A percentile compares a stretch with the other conserved stretches of the same genome.
Conservation (phyloP, 1,140 invertebrate species). For the Dendrolimus kikuchii region DNA sequence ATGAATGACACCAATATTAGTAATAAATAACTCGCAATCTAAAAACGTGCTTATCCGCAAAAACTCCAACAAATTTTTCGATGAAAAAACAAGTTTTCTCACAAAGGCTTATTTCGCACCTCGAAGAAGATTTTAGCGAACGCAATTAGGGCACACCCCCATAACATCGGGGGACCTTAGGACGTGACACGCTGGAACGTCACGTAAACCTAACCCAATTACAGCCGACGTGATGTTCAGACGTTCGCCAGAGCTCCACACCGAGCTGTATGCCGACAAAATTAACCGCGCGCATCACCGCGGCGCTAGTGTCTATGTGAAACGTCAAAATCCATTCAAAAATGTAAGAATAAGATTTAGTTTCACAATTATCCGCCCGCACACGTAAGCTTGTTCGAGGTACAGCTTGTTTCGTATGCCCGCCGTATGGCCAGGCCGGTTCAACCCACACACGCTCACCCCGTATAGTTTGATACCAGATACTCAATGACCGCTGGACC, state of each 20-base stretch:
- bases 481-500: slow-evolving; percentile 71
- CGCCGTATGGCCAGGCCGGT: slow-evolving; percentile 50
- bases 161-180: slow-evolving; percentile 24
- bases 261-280: not conserved
- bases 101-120: not conserved
- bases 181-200: slow-evolving; percentile 48
- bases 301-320: too few species aligned
- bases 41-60: too few species aligned
- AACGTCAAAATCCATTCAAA: too few species aligned
- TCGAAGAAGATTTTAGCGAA: slow-evolving; percentile 32
- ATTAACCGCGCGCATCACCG: too few species aligned
- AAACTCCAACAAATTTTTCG: not conserved
- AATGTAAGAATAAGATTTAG: too few species aligned
- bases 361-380: too few species aligned
- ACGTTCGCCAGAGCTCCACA: slow-evolving; percentile 48
- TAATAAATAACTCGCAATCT: too few species aligned
- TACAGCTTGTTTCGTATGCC: slow-evolving; percentile 60
- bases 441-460: slow-evolving; percentile 54
- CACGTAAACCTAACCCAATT: slow-evolving; percentile 69
- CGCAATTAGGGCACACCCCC: slow-evolving; percentile 63
- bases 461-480: slow-evolving; percentile 65
- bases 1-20: too few species aligned
- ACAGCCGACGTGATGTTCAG: slow-evolving; percentile 57
- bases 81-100: not conserved
- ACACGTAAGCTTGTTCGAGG: not conserved